Base-by-base conservation (phyloP, 2,113 vertebrate species). In the Mandrillus leucophaeus region DNA sequence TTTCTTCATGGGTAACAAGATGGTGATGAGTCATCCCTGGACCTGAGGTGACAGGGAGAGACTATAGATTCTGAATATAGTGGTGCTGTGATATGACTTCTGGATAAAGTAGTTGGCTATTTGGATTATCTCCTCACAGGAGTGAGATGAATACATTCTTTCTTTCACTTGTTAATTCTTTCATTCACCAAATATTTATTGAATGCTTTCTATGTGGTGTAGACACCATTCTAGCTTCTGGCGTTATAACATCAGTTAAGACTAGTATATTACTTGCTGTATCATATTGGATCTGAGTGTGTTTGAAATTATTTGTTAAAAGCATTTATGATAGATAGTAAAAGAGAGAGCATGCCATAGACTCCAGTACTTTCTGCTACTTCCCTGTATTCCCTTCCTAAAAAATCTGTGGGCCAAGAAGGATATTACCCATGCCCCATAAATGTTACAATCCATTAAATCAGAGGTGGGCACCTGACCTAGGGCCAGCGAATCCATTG, bases 141-240 rank as follows among this genome's bases (percentile, higher is more conserved):
- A 25, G 13, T 85, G 25, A 84, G 30, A 50, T 25, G 17, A 88
- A 76, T 91, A n/a, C 13, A 32, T 84, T 88, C 88, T 75, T 95
- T 91, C 25, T 68, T 94, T 88, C 9, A 32, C 88, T 83, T 97
- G 38, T 76, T 92, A 12, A 25, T 95, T 92, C 32, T 68, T 94
- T 84, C 22, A 82, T 79, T 96, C n/a, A 83, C 13, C 22, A 87
- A 35, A 43, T 86, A 86, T 92, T 73, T 96, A 70, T 72, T 88
- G 40, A 92, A 72, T 85, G 38, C 27, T 3, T 22, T 80, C 27
- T 96, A 0, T 88, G 23, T 83, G 16, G 23, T 93, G 6, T 68
- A 83, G 78, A 13, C 48, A 43, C 38, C 90, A 35, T 80, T 85
- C 64, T 16, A 59, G 20, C 88, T 93, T 66, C 72, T 82, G 38